Evolutionary conservation across 2,797 vertebrate genomes (phyloP), one percentile per base, ranked within the genome.

Genomic region (Molossus alvarezi): DNA sequence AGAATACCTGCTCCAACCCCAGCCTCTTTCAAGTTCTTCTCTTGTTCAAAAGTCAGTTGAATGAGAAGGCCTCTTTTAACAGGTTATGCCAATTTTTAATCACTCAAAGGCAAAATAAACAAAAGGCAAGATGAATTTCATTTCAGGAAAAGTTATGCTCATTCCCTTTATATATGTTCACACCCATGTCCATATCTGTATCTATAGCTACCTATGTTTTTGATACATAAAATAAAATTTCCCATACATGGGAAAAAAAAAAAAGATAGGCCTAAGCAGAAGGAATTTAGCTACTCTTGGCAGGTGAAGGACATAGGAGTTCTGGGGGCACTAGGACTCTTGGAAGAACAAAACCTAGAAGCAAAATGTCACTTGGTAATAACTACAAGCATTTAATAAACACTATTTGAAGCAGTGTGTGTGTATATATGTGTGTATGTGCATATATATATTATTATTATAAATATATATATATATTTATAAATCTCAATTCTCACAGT

Each of bases 331-430:
- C 13, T 51, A 57, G 25, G 4, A 71, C n/a, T 85, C 48, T 51
- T 33, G 88, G 53, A 93, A 95, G 29, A 88, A 85, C 5, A n/a
- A 92, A 69, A 81, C 10, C 29, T 64, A 12, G 25, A 55, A 85
- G 64, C 20, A 85, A 62, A 18, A 9, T 55, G n/a, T 92, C 23
- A 84, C 25, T 48, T 75, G 58, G 25, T 80, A 83, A 84, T 81
- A 87, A 71, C n/a, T 65, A 69, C 14, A 90, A 88, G 3, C 10
- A 80, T 37, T 85, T 88, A 88, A 55, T 55, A 57, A 71, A 27
- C 2, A n/a, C 29, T 27, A n/a, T 69, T 33, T 90, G 21, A 94
- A 84, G 45, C n/a, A 45, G 37, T 84, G 88, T 88, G 17, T 53
- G 60, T 9, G 60, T 9, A 76, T 9, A 18, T 25, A 58, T 21